These are phyloP conservation scores for Lutjanus argentimaculatus DNA, from an alignment of 2,797 vertebrate species.

Conservation along the genomic window DNA sequence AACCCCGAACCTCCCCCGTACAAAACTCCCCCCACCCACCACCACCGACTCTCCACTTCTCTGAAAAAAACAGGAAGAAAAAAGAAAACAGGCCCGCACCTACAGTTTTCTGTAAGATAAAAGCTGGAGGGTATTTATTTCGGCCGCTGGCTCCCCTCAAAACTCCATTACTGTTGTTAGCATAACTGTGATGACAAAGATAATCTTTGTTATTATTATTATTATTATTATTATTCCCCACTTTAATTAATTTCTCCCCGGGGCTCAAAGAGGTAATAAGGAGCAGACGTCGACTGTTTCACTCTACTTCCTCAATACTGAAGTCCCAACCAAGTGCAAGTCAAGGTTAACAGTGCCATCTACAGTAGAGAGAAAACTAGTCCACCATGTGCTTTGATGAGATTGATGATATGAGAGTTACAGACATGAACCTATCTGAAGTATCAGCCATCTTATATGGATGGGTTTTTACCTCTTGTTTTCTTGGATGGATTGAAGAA, in stretches of 20 bases:
- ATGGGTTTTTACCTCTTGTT: background rate
- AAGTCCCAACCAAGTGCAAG: constrained; percentile 60
- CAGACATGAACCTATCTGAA: constrained; percentile 1
- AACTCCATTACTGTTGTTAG: constrained; percentile 79
- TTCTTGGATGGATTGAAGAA: background rate
- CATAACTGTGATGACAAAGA: constrained; percentile 82
- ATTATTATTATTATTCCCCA: constrained; percentile 75
- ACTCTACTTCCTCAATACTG: constrained; percentile 32
- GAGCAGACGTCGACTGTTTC: constrained; percentile 74
- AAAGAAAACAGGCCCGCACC: constrained; percentile 50
- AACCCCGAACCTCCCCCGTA: constrained; percentile 60
- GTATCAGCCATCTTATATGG: background rate
- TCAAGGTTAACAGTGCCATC: constrained; percentile 93
- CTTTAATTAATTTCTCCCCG: constrained; percentile 84
- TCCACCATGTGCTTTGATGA: constrained; percentile 50
- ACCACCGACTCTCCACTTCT: constrained; percentile 54
- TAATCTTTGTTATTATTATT: constrained; percentile 81
- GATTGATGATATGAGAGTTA: constrained; percentile 12
- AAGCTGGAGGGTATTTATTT: constrained; percentile 74
- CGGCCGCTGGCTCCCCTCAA: constrained; percentile 59
- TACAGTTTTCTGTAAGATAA: constrained; percentile 65
- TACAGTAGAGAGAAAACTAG: constrained; percentile 84
- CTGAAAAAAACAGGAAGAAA: constrained; percentile 63
- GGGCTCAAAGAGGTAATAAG: constrained; percentile 76
- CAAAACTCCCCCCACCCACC: constrained; percentile 40